phyloP scores from a whole-genome alignment of 2,888 invertebrate species.

The Neelides folsomi region DNA sequence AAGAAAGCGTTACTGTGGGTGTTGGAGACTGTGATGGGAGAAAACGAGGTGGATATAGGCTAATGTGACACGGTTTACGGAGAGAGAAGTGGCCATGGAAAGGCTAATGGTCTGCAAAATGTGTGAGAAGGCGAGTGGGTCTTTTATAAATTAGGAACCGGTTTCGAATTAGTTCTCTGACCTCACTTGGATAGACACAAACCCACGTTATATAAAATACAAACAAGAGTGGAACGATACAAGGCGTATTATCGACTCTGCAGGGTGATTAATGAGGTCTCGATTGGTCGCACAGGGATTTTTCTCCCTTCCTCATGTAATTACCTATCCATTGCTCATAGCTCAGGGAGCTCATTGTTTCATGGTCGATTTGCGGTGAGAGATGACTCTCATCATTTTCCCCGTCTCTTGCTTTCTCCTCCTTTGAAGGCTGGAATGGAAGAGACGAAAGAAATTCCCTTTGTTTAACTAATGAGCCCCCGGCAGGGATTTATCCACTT shows the following conservation, averaged over 20 bases:
- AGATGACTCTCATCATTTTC: conserved; percentile 18
- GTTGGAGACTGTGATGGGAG: too few species aligned
- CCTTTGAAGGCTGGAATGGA: not conserved
- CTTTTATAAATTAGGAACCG: conserved; percentile 1
- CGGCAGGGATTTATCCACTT: too few species aligned
- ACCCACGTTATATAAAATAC: not conserved
- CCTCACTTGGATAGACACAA: not conserved
- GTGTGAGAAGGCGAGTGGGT: conserved; percentile 9
- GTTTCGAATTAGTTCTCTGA: not conserved
- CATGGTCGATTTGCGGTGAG: conserved; percentile 29
- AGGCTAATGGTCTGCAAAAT: conserved; percentile 16
- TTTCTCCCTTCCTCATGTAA: conserved; percentile 18
- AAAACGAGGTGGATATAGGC: too few species aligned
- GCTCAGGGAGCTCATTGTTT: conserved; percentile 20
- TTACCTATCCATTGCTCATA: conserved; percentile 20
- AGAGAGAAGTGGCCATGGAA: not conserved
- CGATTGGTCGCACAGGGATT: conserved; percentile 11
- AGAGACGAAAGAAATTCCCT: too few species aligned
- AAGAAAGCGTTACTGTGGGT: too few species aligned
- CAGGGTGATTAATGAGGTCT: conserved; percentile 27
- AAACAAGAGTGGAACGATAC: not conserved
- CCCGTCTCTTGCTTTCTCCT: conserved; percentile 2
- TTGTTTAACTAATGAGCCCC: too few species aligned
- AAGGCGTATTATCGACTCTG: conserved; percentile 10
- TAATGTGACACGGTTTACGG: too few species aligned